A percentile compares a stretch with the other conserved stretches of the same genome.
Evolutionary conservation across 2,113 vertebrate species (phyloP).

Genomic region (Holacanthus passer): DNA sequence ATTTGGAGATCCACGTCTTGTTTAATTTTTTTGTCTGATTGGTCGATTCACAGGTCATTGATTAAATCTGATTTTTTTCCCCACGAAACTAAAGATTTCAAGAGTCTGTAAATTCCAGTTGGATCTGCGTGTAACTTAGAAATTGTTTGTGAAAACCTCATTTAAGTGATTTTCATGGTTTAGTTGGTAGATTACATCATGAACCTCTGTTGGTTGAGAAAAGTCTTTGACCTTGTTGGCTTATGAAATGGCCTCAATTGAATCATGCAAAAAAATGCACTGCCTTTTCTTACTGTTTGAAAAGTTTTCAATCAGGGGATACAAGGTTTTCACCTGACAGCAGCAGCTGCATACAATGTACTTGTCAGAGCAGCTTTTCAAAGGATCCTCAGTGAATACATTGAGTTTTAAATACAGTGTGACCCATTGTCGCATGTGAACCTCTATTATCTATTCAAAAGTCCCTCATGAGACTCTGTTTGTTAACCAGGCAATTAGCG

Average conservation of each 20-base stretch:
- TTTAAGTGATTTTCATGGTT: conserved; percentile 33
- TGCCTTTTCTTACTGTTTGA: background rate
- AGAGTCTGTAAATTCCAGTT: conserved; percentile 21
- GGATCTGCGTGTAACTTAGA: background rate
- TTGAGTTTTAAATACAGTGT: conserved; percentile 42
- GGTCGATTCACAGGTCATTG: conserved; percentile 19
- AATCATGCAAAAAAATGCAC: background rate
- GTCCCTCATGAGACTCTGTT: conserved; percentile 69
- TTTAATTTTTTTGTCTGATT: conserved; percentile 22
- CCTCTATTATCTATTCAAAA: conserved; percentile 75
- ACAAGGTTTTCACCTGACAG: conserved; percentile 18
- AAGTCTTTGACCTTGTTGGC: background rate
- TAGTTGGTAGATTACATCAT: conserved; percentile 28
- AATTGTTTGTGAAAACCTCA: conserved; percentile 17
- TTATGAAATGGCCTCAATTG: background rate
- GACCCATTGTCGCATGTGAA: conserved; percentile 51
- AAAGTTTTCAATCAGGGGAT: conserved; percentile 4
- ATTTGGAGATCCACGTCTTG: background rate
- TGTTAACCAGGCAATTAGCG: conserved; percentile 76
- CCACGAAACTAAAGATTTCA: conserved; percentile 12
- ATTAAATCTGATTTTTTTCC: conserved; percentile 24
- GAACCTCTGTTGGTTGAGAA: background rate
- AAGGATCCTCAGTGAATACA: conserved; percentile 28
- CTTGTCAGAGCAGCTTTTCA: conserved; percentile 35
- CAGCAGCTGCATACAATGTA: background rate